phyloP scores from a whole-genome alignment of 2,113 vertebrate species.

The Eclectus roratus region DNA sequence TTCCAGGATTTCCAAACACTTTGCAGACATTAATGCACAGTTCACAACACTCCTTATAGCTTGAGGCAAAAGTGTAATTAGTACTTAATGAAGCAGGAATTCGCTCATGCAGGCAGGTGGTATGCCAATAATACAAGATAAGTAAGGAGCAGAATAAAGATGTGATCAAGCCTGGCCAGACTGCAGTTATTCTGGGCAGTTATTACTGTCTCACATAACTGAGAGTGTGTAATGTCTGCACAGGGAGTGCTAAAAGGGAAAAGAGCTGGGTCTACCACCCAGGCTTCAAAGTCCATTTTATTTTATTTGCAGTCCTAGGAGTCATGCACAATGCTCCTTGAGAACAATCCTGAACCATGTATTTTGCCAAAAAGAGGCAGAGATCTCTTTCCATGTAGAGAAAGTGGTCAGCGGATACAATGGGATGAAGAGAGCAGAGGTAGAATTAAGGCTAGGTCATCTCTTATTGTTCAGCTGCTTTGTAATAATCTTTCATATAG shows the following conservation, averaged over 20 bases:
- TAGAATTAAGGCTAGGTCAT: background rate
- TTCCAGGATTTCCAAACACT: background rate
- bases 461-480: background rate
- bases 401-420: background rate
- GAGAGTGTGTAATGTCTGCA: background rate
- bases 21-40: background rate
- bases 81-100: background rate
- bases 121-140: background rate
- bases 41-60: background rate
- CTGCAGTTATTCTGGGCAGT: background rate
- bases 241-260: background rate
- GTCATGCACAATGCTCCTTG: background rate
- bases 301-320: background rate
- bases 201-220: background rate
- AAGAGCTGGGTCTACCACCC: background rate
- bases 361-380: background rate
- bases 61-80: background rate
- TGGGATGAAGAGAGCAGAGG: background rate
- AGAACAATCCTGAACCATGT: background rate
- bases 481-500: background rate
- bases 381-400: background rate
- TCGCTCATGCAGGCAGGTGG: background rate
- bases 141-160: background rate
- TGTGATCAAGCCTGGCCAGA: background rate
- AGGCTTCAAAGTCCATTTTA: background rate